A percentile compares a stretch with the other conserved stretches of the same genome.
Conservation (phyloP, 1,140 invertebrate genomes). For the Ceratina japonica region DNA sequence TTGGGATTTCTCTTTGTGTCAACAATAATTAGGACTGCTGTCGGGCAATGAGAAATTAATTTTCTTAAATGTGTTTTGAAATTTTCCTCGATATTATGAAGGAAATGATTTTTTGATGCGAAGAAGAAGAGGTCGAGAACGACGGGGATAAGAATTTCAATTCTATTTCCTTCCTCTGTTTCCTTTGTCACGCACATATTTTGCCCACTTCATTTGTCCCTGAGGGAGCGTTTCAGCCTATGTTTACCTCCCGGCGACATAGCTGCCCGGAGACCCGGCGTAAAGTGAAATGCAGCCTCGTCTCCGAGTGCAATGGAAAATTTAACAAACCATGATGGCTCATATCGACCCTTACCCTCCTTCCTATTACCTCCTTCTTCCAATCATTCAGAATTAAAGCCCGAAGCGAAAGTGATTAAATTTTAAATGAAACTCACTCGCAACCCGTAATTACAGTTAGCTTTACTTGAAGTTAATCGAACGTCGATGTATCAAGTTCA, state of each 20-base stretch:
- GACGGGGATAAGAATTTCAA: slow-evolving; percentile 30
- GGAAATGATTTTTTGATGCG: too few species aligned
- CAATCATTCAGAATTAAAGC: neutral
- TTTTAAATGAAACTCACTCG: neutral
- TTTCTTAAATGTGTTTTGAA: too few species aligned
- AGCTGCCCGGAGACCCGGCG: slow-evolving; percentile 35
- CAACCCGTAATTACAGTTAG: neutral
- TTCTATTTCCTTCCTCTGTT: slow-evolving; percentile 52
- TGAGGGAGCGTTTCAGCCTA: slow-evolving; percentile 62
- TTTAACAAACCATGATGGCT: slow-evolving; percentile 30
- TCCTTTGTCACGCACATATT: slow-evolving; percentile 63
- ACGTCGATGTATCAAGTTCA: neutral
- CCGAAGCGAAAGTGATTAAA: neutral
- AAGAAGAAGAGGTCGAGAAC: neutral
- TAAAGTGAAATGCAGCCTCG: slow-evolving; percentile 49
- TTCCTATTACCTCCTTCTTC: neutral
- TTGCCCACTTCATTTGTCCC: slow-evolving; percentile 62
- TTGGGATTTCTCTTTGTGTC: too few species aligned
- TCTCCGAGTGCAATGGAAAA: slow-evolving; percentile 44
- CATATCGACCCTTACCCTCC: slow-evolving; percentile 8
- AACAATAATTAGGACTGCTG: too few species aligned
- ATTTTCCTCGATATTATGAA: too few species aligned
- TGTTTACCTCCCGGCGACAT: slow-evolving; percentile 49
- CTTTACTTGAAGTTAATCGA: neutral
- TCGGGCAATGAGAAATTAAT: too few species aligned